phyloP scores from a whole-genome alignment of 2,797 vertebrate species.

The Lophotriccus pileatus region DNA sequence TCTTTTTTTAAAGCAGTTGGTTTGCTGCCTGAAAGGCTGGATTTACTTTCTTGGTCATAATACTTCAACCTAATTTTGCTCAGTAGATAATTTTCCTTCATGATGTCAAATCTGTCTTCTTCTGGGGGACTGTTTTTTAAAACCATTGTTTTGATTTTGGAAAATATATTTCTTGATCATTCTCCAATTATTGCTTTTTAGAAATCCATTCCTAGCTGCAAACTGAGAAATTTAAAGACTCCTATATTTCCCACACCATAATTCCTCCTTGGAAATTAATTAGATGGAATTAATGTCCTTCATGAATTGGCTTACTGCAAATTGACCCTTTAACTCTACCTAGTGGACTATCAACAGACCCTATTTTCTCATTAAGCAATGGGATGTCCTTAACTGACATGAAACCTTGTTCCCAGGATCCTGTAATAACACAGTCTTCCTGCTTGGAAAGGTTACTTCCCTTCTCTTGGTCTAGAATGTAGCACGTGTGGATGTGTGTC shows the following conservation, averaged over 20 bases:
- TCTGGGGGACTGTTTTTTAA: background rate
- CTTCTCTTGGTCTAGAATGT: background rate
- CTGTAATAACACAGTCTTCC: background rate
- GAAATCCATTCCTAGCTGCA: background rate
- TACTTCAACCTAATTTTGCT: background rate
- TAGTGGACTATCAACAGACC: background rate
- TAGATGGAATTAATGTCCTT: background rate
- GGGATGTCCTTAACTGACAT: background rate
- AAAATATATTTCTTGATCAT: background rate
- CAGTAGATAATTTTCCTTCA: background rate
- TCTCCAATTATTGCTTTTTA: background rate
- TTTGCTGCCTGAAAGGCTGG: background rate
- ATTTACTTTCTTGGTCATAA: background rate
- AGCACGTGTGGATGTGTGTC: background rate
- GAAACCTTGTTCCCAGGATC: background rate
- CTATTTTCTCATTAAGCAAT: background rate
- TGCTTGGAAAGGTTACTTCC: background rate
- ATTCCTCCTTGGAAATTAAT: slow-evolving; percentile 9
- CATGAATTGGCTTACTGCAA: background rate
- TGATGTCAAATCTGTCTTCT: background rate
- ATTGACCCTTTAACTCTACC: background rate
- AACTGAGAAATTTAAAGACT: background rate
- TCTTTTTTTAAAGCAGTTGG: background rate
- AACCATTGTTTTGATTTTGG: background rate
- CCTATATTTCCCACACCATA: background rate